Evolutionary conservation across 2,113 vertebrate species (phyloP), one percentile per base, ranked within the genome.

Genomic region (Dromaius novaehollandiae): DNA sequence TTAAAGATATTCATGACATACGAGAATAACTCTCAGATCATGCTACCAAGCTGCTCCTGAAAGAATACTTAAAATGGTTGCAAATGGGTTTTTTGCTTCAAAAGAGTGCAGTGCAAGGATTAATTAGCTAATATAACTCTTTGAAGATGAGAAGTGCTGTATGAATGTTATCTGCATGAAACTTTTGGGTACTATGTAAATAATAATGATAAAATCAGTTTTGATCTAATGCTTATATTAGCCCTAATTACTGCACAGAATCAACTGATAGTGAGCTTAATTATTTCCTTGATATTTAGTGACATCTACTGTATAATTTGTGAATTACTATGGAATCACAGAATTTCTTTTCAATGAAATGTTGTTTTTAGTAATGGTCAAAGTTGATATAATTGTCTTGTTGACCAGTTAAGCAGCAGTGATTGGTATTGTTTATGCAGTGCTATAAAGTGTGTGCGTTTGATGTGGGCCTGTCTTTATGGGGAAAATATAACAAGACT

Each of bases 271-370:
- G 4, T 78, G 69, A 90, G 30, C 64, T 93, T 53, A 96, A 95
- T 95, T 64, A 93, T 86, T 97, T 93, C n/a, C 80, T 97, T 98
- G 96, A 36, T 90, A 53, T 94, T 84, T 98, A 89, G 78, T 97
- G 97, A 98, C 98, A 98, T 96, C 98, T 98, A 95, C 97, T 98
- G 98, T 97, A 10, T 46, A 11, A 70, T 90, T 95, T 96, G 91
- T 86, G 80, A 93, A 97, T 96, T 98, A 80, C 97, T 94, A 3
- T 68, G 64, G 13, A 87, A 90, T 44, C 63, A 71, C 56, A 60
- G 19, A 38, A 9, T 50, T 75, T 48, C 53, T 77, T 60, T 55
- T 36, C 7, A 61, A 75, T 51, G 19, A 68, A 88, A 68, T 64
- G 7, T 51, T 64, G 7, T 2, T 83, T 74, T 83, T 64, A 82